Evolutionary conservation across 1,140 invertebrate genomes (phyloP), one percentile per base, ranked within the genome.

Genomic region (Saccostrea cuccullata): DNA sequence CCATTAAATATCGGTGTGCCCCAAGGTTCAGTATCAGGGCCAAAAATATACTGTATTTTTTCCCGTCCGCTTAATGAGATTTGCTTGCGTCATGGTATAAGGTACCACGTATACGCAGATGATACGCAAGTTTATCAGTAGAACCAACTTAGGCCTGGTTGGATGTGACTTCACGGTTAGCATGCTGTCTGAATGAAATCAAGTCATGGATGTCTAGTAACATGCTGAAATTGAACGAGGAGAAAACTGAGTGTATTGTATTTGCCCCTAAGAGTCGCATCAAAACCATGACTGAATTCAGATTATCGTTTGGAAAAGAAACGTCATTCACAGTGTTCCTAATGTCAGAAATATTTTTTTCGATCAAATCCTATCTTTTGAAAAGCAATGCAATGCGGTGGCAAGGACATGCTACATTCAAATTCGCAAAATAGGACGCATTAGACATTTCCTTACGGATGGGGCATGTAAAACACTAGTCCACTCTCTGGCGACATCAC

Each of bases 1-100:
- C 0, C n/a, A 47, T n/a, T 0, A n/a, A 30, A 84, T 2, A 2
- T 55, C 26, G 82, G 82, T 9, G 82, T 84, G n/a, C 82, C 82
- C 30, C 82, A 84, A 84, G 82, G 12, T n/a, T 77, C 70, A n/a
- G 70, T 77, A 11, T 77, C 8, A 6, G 70, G 70, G 70, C 70
- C n/a, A 36, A n/a, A 77, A 77, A 77, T 77, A 12, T 77, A 77
- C 70, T 77, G 70, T 77, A 77, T 77, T n/a, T 77, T 73, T 26
- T 77, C 70, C 70, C 11, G 70, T n/a, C 70, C 70, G 70, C 70
- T 77, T n/a, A 77, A 12, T 3, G 2, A 77, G n/a, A 77, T 77
- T 77, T 77, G 70, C n/a, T 36, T 77, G n/a, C 70, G 70, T 23
- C 70, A 77, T 36, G n/a, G 70, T 77, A 77, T 77, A 6, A 12